Percentiles rank a stretch among this genome's conserved stretches.
These are phyloP conservation scores for Cyclargus thomasi DNA, from an alignment of 1,140 invertebrate genomes.

Conservation along the genomic window DNA sequence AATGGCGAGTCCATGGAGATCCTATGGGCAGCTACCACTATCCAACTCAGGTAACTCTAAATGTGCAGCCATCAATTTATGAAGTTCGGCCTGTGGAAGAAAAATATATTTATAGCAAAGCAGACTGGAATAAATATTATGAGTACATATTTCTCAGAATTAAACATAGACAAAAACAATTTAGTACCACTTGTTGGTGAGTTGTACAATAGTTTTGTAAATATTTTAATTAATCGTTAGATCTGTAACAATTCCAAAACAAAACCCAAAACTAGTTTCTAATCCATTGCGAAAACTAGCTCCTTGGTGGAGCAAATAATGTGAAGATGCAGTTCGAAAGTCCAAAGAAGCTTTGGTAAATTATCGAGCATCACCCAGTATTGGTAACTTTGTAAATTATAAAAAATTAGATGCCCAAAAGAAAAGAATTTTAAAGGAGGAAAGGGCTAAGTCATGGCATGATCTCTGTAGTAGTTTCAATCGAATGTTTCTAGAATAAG, in stretches of 20 bases:
- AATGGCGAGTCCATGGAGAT: conserved; percentile 24
- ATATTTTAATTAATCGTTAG: not conserved
- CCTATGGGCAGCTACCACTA: conserved; percentile 27
- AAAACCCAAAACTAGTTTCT: not conserved
- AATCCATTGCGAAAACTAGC: conserved; percentile 7
- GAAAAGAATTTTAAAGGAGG: conserved; percentile 16
- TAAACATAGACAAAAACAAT: not conserved
- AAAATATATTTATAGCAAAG: conserved; percentile 15
- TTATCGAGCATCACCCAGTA: not conserved
- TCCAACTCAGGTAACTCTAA: conserved; percentile 16
- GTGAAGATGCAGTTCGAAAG: conserved; percentile 13
- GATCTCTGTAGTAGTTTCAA: conserved; percentile 23
- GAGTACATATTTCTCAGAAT: conserved; percentile 2
- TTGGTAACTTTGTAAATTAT: conserved; percentile 23
- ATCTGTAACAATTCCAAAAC: conserved; percentile 5
- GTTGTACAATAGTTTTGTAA: conserved; percentile 1
- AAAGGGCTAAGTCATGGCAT: conserved; percentile 20
- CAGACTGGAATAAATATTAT: conserved; percentile 16
- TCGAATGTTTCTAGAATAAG: conserved; percentile 17
- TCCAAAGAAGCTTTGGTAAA: conserved; percentile 11
- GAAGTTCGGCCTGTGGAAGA: conserved; percentile 6
- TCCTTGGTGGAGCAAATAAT: conserved; percentile 21
- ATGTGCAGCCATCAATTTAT: not conserved
- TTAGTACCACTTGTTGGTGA: not conserved
- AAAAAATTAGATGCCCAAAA: conserved; percentile 23